Percentiles rank a stretch among this genome's conserved stretches.
Conservation (phyloP, 1,140 invertebrate genomes). For the Lepidotrigona ventralis region DNA sequence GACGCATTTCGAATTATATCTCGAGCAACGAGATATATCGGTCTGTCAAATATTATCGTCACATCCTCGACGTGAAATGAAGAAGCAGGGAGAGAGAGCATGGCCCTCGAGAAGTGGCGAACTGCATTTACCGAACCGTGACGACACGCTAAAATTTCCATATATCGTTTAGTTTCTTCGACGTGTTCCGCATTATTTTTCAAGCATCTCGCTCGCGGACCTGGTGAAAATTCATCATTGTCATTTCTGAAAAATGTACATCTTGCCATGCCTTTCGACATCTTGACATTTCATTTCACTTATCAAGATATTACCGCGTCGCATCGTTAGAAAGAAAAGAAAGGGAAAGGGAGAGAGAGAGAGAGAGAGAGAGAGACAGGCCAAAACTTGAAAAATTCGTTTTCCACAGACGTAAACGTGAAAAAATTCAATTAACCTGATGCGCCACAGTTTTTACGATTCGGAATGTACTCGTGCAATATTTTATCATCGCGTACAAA, state of each 20-base stretch:
- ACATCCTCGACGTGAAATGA: conserved; percentile 20
- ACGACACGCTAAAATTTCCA: conserved; percentile 37
- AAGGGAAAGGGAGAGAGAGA: neutral
- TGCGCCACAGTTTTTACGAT: neutral
- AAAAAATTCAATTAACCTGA: conserved; percentile 26
- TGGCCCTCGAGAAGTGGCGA: conserved; percentile 28
- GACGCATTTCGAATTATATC: conserved; percentile 38
- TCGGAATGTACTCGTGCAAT: neutral
- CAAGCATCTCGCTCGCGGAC: neutral
- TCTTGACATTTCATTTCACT: neutral
- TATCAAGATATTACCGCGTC: neutral
- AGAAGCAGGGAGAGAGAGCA: neutral
- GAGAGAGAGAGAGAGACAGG: neutral
- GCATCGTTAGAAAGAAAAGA: neutral
- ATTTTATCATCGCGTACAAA: neutral
- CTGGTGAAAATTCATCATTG: neutral
- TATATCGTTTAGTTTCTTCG: conserved; percentile 33
- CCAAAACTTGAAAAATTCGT: conserved; percentile 17
- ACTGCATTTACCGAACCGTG: conserved; percentile 51
- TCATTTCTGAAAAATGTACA: neutral
- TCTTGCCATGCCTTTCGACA: neutral
- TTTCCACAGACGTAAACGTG: conserved; percentile 7
- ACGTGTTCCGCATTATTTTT: conserved; percentile 41
- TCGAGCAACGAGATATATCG: conserved; percentile 56
- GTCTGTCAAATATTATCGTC: conserved; percentile 62